phyloP scores from a whole-genome alignment of 1,140 invertebrate species.

The Tetragnatha versicolor region DNA sequence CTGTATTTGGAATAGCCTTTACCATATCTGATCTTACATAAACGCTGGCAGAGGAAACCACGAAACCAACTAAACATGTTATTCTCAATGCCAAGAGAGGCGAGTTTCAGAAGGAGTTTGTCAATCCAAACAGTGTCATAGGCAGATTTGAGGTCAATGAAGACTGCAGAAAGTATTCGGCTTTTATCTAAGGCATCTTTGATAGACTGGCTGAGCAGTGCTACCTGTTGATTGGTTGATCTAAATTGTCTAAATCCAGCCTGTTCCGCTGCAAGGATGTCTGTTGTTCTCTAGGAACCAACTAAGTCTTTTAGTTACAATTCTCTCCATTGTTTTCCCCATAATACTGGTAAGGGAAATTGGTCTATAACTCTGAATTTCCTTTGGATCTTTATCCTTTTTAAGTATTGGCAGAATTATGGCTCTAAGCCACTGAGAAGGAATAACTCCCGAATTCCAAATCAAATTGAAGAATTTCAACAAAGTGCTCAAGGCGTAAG shows the following conservation, averaged over 20 bases:
- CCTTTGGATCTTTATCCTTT: constrained; percentile 2
- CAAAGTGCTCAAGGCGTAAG: not conserved
- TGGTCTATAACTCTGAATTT: not conserved
- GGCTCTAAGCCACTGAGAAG: not conserved
- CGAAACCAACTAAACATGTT: not conserved
- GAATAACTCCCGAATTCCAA: constrained; percentile 2
- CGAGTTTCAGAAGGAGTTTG: not conserved
- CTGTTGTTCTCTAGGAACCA: constrained; percentile 8
- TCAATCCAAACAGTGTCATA: constrained; percentile 7
- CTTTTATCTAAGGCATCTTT: constrained; percentile 13
- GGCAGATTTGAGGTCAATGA: not conserved
- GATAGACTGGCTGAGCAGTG: not conserved
- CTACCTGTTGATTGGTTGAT: constrained; percentile 11
- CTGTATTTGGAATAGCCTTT: not conserved
- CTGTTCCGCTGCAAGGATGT: not conserved
- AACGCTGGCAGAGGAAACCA: constrained; percentile 2
- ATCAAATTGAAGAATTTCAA: not conserved
- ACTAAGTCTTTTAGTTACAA: constrained; percentile 1
- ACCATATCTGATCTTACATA: constrained; percentile 12
- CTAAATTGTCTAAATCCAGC: constrained; percentile 8
- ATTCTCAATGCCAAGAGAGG: not conserved
- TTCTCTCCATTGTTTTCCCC: constrained; percentile 12
- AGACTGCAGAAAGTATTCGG: not conserved
- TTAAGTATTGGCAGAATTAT: constrained; percentile 1
- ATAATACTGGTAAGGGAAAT: not conserved